Evolutionary conservation across 2,113 vertebrate species (phyloP).

Genomic region (Trogon melanurus): DNA sequence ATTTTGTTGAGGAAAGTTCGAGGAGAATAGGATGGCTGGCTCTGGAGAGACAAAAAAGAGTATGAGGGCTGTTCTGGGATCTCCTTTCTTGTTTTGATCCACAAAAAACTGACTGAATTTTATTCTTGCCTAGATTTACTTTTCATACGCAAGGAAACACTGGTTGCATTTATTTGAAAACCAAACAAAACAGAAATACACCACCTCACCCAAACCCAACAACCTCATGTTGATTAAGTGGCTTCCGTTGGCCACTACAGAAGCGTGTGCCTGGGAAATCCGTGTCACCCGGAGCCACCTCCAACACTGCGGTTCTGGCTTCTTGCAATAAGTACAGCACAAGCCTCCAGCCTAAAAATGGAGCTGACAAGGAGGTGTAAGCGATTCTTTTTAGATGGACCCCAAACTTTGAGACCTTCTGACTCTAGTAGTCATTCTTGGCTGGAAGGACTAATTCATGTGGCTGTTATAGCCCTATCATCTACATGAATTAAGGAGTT

Average conservation of each 20-base stretch:
- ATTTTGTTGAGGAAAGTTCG: neutral
- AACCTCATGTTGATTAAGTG: neutral
- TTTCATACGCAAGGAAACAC: neutral
- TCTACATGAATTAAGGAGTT: neutral
- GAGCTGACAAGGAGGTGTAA: neutral
- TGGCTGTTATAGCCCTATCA: neutral
- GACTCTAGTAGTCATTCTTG: neutral
- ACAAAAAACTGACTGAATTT: neutral
- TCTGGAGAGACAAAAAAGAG: neutral
- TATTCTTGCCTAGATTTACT: neutral
- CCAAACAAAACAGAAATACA: neutral
- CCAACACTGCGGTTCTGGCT: fast-evolving
- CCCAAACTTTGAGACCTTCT: neutral
- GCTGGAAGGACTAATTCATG: neutral
- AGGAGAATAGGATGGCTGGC: neutral
- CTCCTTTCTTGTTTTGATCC: neutral
- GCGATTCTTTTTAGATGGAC: neutral
- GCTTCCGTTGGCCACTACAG: neutral
- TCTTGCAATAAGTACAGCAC: neutral
- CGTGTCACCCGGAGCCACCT: neutral
- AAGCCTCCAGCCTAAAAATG: neutral
- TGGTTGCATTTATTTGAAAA: neutral
- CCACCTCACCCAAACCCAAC: neutral
- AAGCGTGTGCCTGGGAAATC: neutral
- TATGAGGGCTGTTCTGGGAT: neutral